These are phyloP conservation scores for Apodemia zela DNA, from an alignment of 2,888 invertebrate genomes.

Conservation along the genomic window DNA sequence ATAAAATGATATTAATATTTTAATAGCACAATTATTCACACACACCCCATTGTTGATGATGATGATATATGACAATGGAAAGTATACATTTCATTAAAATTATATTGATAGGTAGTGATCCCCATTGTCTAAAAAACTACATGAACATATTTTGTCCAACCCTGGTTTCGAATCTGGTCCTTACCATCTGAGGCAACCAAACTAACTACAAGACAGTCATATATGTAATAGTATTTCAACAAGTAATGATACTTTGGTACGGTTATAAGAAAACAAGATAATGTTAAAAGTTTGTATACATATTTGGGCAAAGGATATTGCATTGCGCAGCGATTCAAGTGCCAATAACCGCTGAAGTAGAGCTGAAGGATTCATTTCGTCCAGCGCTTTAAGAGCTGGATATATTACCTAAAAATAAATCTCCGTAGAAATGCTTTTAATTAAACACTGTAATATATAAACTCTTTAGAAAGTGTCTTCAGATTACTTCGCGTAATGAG, in stretches of 20 bases:
- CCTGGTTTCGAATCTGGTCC: no score
- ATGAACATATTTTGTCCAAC: no score
- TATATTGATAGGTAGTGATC: no score
- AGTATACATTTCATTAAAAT: no score
- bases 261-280: background rate
- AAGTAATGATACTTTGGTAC: background rate
- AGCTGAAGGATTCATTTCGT: slow-evolving; percentile 33
- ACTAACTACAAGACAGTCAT: no score
- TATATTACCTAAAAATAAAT: slow-evolving; percentile 17
- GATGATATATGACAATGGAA: no score
- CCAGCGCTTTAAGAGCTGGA: slow-evolving; percentile 17
- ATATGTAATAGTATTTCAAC: background rate
- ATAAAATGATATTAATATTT: no score
- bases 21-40: no score
- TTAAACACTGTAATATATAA: background rate
- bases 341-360: slow-evolving; percentile 59
- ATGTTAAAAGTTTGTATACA: background rate
- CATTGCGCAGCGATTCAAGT: slow-evolving; percentile 59
- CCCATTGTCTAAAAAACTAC: no score
- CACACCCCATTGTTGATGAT: no score
- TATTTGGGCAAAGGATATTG: slow-evolving; percentile 48
- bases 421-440: slow-evolving; percentile 11
- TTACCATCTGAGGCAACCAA: no score
- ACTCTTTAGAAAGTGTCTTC: slow-evolving; percentile 33
- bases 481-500: slow-evolving; percentile 64